These are phyloP conservation scores for Vimba vimba DNA, from an alignment of 2,113 vertebrate species.

Conservation along the genomic window DNA sequence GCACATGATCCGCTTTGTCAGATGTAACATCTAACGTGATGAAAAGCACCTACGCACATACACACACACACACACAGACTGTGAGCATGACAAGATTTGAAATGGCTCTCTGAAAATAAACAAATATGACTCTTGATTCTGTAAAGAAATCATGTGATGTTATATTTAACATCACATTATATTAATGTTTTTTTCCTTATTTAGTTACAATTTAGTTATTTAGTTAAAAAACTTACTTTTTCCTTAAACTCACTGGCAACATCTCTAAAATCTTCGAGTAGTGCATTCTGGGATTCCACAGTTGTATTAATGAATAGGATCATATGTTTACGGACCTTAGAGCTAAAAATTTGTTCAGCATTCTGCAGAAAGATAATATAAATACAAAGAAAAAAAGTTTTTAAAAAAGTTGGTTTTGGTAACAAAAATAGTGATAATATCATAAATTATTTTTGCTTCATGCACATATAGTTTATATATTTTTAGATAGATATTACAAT, in stretches of 20 bases:
- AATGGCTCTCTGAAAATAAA: neutral
- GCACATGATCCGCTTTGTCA: slow-evolving; percentile 60
- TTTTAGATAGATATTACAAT: neutral
- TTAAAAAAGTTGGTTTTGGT: neutral
- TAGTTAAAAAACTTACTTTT: slow-evolving; percentile 69
- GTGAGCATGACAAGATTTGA: neutral
- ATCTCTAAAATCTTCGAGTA: slow-evolving; percentile 65
- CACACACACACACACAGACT: neutral
- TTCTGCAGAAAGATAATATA: slow-evolving; percentile 69
- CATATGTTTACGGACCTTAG: slow-evolving; percentile 81
- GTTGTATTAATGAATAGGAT: slow-evolving; percentile 89
- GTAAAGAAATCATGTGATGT: too few species aligned
- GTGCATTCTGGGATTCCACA: slow-evolving; percentile 63
- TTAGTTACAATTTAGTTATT: neutral
- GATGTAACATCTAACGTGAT: slow-evolving; percentile 80
- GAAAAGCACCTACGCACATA: slow-evolving; percentile 80
- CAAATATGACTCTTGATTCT: neutral
- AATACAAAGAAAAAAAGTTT: neutral
- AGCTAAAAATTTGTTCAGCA: slow-evolving; percentile 80
- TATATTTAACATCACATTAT: too few species aligned
- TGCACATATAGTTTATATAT: neutral
- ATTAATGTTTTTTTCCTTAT: neutral
- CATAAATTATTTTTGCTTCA: neutral
- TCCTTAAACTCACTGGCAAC: slow-evolving; percentile 80
- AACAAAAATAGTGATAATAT: neutral